Evolutionary conservation across 2,888 invertebrate genomes (phyloP).

Genomic region (Drosophila affinis): DNA sequence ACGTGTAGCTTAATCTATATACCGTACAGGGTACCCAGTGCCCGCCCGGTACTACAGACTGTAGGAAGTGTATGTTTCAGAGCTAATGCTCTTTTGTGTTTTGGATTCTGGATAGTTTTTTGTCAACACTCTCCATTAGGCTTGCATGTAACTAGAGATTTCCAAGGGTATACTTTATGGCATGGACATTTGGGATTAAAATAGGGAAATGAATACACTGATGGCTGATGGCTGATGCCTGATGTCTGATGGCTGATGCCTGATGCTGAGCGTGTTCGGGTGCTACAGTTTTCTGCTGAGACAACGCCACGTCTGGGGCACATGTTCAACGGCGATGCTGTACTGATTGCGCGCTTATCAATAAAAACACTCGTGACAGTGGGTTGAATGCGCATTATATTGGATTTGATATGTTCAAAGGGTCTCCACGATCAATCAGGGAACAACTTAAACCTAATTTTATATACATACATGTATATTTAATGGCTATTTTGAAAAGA

Average conservation of each 20-base stretch:
- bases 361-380: constrained; percentile 8
- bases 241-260: constrained; percentile 6
- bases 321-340: constrained; percentile 51
- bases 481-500: neutral
- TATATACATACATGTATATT: neutral
- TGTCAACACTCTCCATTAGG: neutral
- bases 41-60: neutral
- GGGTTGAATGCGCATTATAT: neutral
- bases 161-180: neutral
- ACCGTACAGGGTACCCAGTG: neutral
- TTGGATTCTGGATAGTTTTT: too few relatives aligned
- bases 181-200: neutral
- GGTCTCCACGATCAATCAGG: too few relatives aligned
- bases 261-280: constrained; percentile 14
- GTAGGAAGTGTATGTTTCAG: too few relatives aligned
- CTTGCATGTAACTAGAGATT: neutral
- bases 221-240: constrained; percentile 8
- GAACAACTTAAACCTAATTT: neutral
- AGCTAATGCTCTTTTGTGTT: neutral
- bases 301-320: constrained; percentile 52
- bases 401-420: too few relatives aligned
- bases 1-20: constrained; percentile 66
- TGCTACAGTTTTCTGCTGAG: constrained; percentile 4
- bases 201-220: constrained; percentile 4
- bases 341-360: constrained; percentile 30